These are phyloP conservation scores for Lutraria lutraria DNA, from an alignment of 2,888 invertebrate species.

Conservation along the genomic window DNA sequence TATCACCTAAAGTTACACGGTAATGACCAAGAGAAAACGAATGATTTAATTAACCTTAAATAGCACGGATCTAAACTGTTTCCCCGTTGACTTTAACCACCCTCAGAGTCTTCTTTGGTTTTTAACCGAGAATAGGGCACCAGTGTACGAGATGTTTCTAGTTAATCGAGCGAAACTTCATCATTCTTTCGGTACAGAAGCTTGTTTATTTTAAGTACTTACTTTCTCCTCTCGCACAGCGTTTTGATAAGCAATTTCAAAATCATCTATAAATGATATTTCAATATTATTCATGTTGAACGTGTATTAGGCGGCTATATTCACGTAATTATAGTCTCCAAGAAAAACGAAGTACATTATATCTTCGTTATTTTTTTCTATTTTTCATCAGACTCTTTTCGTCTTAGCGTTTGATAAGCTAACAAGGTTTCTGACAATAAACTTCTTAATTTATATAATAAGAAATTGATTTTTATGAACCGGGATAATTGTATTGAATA, in stretches of 20 bases:
- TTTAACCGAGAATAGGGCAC: too few relatives aligned
- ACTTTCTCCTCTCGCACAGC: background rate
- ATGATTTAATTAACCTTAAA: too few relatives aligned
- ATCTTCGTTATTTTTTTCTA: constrained; percentile 24
- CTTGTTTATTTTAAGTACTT: background rate
- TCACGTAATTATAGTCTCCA: background rate
- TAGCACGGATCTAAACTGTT: too few relatives aligned
- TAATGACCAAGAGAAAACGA: too few relatives aligned
- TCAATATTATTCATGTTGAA: constrained; percentile 7
- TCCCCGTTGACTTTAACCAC: too few relatives aligned
- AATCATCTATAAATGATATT: constrained; percentile 21
- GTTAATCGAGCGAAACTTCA: too few relatives aligned
- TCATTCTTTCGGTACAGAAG: background rate
- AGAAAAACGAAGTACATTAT: background rate
- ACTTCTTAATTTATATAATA: constrained; percentile 25
- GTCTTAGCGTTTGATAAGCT: constrained; percentile 13
- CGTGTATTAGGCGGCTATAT: background rate
- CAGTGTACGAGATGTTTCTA: too few relatives aligned
- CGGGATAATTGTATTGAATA: constrained; percentile 14
- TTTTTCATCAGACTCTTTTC: background rate
- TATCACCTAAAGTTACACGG: too few relatives aligned
- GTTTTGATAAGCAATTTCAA: constrained; percentile 7
- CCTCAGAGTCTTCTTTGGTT: too few relatives aligned
- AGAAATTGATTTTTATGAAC: constrained; percentile 27
- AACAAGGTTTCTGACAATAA: constrained; percentile 12